Evolutionary conservation across 2,888 invertebrate genomes (phyloP).

Genomic region (Lutraria lutraria): DNA sequence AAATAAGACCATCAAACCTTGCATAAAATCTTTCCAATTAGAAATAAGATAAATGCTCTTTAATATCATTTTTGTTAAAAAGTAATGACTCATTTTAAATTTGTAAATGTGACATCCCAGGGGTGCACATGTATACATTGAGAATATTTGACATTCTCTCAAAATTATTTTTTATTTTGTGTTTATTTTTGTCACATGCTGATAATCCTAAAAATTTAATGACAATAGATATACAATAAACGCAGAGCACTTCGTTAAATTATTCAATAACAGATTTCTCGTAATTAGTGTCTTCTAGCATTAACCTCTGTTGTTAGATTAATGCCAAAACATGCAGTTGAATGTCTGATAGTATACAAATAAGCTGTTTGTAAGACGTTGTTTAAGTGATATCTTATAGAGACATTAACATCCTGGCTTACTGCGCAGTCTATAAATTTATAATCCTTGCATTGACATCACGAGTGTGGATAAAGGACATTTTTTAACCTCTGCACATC

Average conservation of each 20-base stretch:
- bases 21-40: no score
- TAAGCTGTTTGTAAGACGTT: background rate
- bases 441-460: slow-evolving; percentile 7
- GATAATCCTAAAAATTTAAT: no score
- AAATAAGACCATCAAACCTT: no score
- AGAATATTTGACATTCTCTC: no score
- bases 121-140: no score
- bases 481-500: background rate
- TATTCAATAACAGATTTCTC: background rate
- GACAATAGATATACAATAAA: no score
- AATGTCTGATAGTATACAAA: background rate
- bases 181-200: no score
- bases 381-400: background rate
- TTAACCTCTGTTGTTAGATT: background rate
- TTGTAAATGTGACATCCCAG: no score
- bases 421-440: background rate
- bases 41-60: no score
- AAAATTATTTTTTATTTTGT: no score
- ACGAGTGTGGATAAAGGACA: slow-evolving; percentile 1
- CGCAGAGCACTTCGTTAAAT: background rate
- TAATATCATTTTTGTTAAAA: no score
- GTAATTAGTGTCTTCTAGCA: background rate
- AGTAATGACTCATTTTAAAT: no score
- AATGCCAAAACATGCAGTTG: background rate
- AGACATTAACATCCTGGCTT: background rate